A percentile compares a stretch with the other conserved stretches of the same genome.
phyloP scores from a whole-genome alignment of 2,797 vertebrate genomes.

The Chaunax sp. region DNA sequence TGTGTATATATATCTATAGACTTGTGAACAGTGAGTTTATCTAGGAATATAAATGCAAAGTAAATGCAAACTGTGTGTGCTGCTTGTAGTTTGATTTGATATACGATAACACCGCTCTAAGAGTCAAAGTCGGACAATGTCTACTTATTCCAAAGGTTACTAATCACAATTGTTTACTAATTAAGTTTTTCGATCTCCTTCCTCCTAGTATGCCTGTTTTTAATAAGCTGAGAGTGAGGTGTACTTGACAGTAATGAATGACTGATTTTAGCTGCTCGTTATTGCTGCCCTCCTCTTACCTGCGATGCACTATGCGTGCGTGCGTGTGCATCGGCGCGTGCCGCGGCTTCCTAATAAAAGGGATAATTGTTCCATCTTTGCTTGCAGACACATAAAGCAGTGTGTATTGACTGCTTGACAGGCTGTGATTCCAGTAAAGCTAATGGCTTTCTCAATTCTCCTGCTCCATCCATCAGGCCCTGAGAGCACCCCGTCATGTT shows the following conservation, averaged over 20 bases:
- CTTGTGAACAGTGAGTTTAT: conserved; percentile 7
- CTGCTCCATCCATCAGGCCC: conserved; percentile 84
- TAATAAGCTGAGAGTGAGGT: conserved; percentile 88
- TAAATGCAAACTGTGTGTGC: conserved; percentile 43
- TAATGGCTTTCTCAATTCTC: conserved; percentile 88
- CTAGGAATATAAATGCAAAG: background rate
- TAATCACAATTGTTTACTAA: conserved; percentile 89
- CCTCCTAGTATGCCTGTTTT: conserved; percentile 83
- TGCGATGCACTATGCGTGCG: conserved; percentile 9
- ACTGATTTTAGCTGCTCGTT: conserved; percentile 85
- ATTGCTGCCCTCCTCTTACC: conserved; percentile 79
- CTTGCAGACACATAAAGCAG: conserved; percentile 85
- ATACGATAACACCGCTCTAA: conserved; percentile 46
- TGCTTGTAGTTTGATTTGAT: conserved; percentile 55
- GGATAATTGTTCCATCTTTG: conserved; percentile 88
- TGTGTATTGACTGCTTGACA: conserved; percentile 88
- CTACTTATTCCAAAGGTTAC: conserved; percentile 78
- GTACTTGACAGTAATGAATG: conserved; percentile 90
- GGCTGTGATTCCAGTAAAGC: conserved; percentile 80
- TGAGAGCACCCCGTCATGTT: conserved; percentile 82
- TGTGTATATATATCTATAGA: conserved; percentile 2
- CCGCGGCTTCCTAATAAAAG: conserved; percentile 83
- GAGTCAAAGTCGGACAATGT: conserved; percentile 71
- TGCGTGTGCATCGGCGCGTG: background rate
- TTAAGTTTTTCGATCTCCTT: conserved; percentile 84